Evolutionary conservation across 2,888 invertebrate genomes (phyloP).

Genomic region (Standfussiana lucernea): DNA sequence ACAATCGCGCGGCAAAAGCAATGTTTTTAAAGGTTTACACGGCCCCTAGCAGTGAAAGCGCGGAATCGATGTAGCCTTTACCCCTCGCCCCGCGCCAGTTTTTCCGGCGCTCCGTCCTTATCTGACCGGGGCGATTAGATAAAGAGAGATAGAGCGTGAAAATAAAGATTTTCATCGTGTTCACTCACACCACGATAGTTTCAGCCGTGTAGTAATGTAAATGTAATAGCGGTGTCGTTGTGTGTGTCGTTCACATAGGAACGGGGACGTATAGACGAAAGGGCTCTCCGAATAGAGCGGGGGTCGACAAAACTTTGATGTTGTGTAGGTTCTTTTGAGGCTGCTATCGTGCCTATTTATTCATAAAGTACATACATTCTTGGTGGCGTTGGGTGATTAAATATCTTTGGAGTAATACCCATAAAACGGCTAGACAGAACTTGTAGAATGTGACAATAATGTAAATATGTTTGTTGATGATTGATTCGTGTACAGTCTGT

Average conservation of each 20-base stretch:
- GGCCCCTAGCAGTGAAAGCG: constrained; percentile 91
- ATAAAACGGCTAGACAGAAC: constrained; percentile 15
- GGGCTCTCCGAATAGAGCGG: constrained; percentile 84
- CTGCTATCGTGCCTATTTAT: constrained; percentile 76
- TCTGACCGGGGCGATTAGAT: constrained; percentile 90
- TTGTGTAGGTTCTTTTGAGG: constrained; percentile 78
- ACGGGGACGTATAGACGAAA: constrained; percentile 78
- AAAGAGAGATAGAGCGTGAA: constrained; percentile 91
- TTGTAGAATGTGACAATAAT: background rate
- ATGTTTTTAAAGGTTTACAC: constrained; percentile 91
- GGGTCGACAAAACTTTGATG: constrained; percentile 85
- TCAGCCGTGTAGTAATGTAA: constrained; percentile 79
- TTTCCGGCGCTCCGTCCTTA: constrained; percentile 91
- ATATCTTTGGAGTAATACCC: constrained; percentile 31
- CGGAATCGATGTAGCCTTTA: constrained; percentile 91
- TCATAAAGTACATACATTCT: constrained; percentile 69
- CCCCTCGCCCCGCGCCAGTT: constrained; percentile 90
- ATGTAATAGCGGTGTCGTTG: constrained; percentile 80
- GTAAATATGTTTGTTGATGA: constrained; percentile 17
- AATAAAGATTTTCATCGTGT: constrained; percentile 91
- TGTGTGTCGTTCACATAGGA: constrained; percentile 82
- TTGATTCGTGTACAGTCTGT: constrained; percentile 5
- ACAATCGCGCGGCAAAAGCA: constrained; percentile 88
- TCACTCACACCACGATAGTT: constrained; percentile 88
- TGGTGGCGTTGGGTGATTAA: constrained; percentile 42